Base-by-base conservation (phyloP, 2,113 vertebrate genomes). In the Rhinogobius similis region DNA sequence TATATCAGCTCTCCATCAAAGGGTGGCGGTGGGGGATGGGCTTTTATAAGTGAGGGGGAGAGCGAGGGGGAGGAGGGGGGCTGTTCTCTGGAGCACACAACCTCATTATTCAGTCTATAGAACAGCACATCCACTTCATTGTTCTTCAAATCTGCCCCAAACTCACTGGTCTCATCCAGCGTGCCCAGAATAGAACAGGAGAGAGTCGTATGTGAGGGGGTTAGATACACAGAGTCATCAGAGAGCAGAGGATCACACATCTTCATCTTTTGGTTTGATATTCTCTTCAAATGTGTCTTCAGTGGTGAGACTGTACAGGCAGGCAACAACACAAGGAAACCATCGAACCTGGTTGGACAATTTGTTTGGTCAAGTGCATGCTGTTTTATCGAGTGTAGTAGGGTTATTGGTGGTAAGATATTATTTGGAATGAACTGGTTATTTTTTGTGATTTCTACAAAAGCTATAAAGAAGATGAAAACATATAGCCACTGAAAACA, bases 101-200 rank as follows among this genome's bases (percentile, higher is more conserved):
- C 90, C 90, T 91, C 90, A 92, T 92, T 91, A 91, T 92, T 92
- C 89, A 91, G 86, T 91, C 90, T 90, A 92, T 91, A 90, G 89
- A 91, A 90, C 89, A 89, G 82, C 88, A 87, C 88, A 91, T 89
- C 89, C 88, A 92, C 90, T 90, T 92, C 90, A 92, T 93, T 93
- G 91, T 91, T 92, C 91, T 86, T 88, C 84, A 90, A 89, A 92
- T 90, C 89, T 92, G 88, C 90, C 87, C 52, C 88, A 84, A 87
- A 86, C 84, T 88, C 70, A 56, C 76, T 66, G 75, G 76, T 77
- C 78, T 89, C 87, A 82, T 85, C 84, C 65, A 23, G 63, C 80
- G 64, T 69, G 77, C 58, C 80, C 75, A 46, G 78, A 86, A 79
- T 69, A 82, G 76, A 90, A 81, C 69, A 62, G 77, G 79, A 77